Evolutionary conservation across 2,888 invertebrate genomes (phyloP), one percentile per base, ranked within the genome.

Genomic region (Diarsia mendica): DNA sequence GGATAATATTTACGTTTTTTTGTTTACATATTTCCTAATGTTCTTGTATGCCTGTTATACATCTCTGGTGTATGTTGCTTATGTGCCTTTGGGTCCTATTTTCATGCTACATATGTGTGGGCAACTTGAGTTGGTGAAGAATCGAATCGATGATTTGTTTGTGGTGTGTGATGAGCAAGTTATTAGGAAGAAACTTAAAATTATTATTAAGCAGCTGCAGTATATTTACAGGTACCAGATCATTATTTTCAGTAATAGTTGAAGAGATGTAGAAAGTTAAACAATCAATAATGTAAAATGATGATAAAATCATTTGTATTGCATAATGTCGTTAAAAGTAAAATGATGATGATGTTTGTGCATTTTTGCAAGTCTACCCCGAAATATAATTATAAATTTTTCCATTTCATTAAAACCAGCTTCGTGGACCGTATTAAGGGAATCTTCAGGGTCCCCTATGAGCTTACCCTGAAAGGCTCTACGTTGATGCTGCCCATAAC

Each of bases 41-140:
- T 2, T 87, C 0, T 49, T 49, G 11, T 91, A 75, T 70, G 89
- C 72, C 13, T 13, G 67, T 3, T 91, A 90, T 67, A 61, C 89
- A 0, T 4, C 66, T 4, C n/a, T 82, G 1, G 86, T 91, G 77
- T 93, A 91, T 20, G 66, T 82, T 1, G 90, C 89, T 0, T 92
- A 89, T 75, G 89, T 91, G 6, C 92, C 94, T 0, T 58, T 94
- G n/a, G 91, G 92, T 0, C 91, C 92, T 0, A 90, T 91, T 61
- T 90, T 94, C 44, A 90, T 92, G 82, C 78, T 94, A 1, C 94
- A 94, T 71, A 89, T 88, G 0, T 93, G 93, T 71, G 93, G 91
- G 9, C 93, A 92, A 67, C 66, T 94, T n/a, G 92, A 92, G 23
- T 39, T 94, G 11, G 86, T 91, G 0, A 89, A 84, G 44, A 86